phyloP scores from a whole-genome alignment of 2,797 vertebrate species.

The Holocentrus rufus region DNA sequence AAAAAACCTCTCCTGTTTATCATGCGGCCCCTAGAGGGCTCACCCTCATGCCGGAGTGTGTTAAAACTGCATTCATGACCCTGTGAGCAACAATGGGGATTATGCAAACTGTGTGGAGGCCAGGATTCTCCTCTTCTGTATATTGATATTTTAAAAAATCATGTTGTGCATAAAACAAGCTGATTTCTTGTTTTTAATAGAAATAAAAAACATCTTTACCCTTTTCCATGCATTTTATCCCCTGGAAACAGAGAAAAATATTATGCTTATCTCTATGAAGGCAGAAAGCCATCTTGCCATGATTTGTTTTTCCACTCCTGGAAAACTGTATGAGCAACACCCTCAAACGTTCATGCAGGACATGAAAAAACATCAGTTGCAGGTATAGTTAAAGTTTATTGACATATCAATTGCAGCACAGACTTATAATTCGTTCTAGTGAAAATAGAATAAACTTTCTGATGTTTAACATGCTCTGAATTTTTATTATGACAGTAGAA shows the following conservation, averaged over 20 bases:
- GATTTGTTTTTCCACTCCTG: not conserved
- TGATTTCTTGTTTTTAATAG: not conserved
- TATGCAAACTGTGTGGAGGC: conserved; percentile 42
- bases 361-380: not conserved
- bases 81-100: conserved; percentile 53
- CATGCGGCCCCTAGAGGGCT: conserved; percentile 40
- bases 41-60: not conserved
- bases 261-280: not conserved
- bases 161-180: too few relatives aligned
- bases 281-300: conserved; percentile 53
- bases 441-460: not conserved
- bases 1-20: conserved; percentile 53
- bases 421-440: not conserved
- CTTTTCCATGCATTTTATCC: not conserved
- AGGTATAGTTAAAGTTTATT: conserved; percentile 42
- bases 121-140: not conserved
- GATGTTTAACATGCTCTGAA: conserved; percentile 1
- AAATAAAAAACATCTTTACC: not conserved
- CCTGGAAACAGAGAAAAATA: conserved; percentile 21
- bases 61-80: conserved; percentile 42
- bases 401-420: conserved; percentile 11
- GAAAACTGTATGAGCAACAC: conserved; percentile 37
- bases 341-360: conserved; percentile 59
- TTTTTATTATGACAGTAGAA: conserved; percentile 9
- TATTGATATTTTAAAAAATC: too few relatives aligned